Evolutionary conservation across 2,888 invertebrate genomes (phyloP), one percentile per base, ranked within the genome.

Genomic region (Metellina segmentata): DNA sequence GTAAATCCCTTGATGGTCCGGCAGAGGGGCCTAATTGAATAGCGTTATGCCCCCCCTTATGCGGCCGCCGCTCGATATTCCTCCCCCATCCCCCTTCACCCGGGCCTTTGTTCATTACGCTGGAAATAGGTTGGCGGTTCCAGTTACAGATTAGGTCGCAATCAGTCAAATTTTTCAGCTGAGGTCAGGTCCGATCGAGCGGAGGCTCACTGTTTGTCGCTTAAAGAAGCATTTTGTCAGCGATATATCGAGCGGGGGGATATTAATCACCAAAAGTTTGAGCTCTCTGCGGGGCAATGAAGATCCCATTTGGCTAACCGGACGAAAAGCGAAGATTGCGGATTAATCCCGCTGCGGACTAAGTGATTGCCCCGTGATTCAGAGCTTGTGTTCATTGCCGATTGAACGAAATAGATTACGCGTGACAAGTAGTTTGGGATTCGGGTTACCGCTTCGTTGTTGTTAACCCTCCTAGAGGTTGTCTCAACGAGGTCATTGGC

Each of bases 1-100:
- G 93, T 93, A 93, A 93, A 93, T 93, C 92, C 92, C 92, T 77
- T 49, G 87, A 72, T 83, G 77, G 81, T 92, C 85, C 83, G 85
- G 92, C 81, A 79, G 91, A 83, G 79, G 53, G 85, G 85, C 75
- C 88, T 92, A 92, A 92, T 92, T 92, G 91, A 92, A 92, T 92
- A 88, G 91, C 91, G 77, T 77, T 61, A 61, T 85, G 71, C 85
- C 90, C 90, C 90, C 90, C 34, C 34, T 90, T 85, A 85, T 90
- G 85, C 61, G 85, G 81, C 90, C 85, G 85, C 85, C 79, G 83
- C 85, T 61, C 83, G 72, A 19, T 74, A 85, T 53, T 53, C 79
- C 53, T 20, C 51, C 61, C 81, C 70, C 52, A 49, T 34, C 53
- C 19, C 85, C 72, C 69, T 77, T 69, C 20, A 20, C 53, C 20